Percentiles rank a stretch among this genome's conserved stretches.
Evolutionary conservation across 53 echinoderm and acorn worm genomes (phyloP).

Genomic region (Henricia sp.): DNA sequence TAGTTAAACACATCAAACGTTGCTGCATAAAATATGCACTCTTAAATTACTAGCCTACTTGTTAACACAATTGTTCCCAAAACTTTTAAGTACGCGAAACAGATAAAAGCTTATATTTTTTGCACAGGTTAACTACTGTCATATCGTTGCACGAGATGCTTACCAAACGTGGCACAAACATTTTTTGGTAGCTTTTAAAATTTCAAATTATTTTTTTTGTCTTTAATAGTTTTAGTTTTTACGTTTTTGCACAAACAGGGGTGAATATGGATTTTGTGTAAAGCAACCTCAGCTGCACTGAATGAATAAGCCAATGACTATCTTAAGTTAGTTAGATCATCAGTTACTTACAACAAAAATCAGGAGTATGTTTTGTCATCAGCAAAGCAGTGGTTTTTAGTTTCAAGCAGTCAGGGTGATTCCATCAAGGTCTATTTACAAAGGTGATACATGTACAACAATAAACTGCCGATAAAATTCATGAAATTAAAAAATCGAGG

Average conservation of each 20-base stretch:
- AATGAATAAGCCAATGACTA: too few species aligned
- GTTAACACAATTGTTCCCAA: slow-evolving; percentile 26
- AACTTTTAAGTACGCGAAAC: slow-evolving; percentile 40
- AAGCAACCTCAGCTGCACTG: slow-evolving; percentile 15
- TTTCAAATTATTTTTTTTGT: background rate
- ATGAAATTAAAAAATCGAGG: background rate
- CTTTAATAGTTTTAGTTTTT: background rate
- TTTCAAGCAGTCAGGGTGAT: too few species aligned
- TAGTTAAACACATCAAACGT: slow-evolving; percentile 46
- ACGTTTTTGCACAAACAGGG: slow-evolving; percentile 34
- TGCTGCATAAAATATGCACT: slow-evolving; percentile 32
- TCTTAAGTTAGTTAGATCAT: too few species aligned
- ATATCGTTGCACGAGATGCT: slow-evolving; percentile 51
- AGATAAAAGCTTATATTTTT: slow-evolving; percentile 35
- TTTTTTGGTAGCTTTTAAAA: background rate
- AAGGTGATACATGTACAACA: background rate
- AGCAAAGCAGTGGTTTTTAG: too few species aligned
- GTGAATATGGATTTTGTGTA: slow-evolving; percentile 40
- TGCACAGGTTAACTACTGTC: slow-evolving; percentile 46
- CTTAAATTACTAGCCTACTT: slow-evolving; percentile 44
- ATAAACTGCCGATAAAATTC: background rate
- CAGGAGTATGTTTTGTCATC: too few species aligned
- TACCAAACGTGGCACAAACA: slow-evolving; percentile 44
- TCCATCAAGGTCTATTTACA: slow-evolving; percentile 39
- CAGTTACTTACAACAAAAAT: too few species aligned